Evolutionary conservation across 2,113 vertebrate genomes (phyloP).

Genomic region (Benitochromis conjunctus): DNA sequence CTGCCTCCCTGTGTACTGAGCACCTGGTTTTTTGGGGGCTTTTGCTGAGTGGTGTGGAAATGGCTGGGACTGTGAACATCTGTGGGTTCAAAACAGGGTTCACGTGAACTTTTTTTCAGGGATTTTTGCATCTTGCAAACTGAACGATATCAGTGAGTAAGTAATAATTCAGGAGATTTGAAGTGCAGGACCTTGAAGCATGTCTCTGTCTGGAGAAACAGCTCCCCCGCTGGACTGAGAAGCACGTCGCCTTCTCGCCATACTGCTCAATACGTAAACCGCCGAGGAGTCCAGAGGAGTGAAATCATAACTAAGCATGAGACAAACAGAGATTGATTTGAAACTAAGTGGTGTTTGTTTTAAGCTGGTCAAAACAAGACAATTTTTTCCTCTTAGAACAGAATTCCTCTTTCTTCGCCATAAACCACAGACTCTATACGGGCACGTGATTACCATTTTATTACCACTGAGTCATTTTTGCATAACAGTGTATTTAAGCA

Average conservation of each 20-base stretch:
- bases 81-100: neutral
- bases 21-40: conserved; percentile 78
- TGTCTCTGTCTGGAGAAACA: conserved; percentile 75
- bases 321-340: neutral
- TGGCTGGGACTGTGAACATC: conserved; percentile 52
- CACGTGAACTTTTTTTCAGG: neutral
- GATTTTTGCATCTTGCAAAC: neutral
- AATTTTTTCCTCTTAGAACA: neutral
- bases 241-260: conserved; percentile 91
- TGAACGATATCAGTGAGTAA: neutral
- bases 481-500: neutral
- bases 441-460: neutral
- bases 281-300: conserved; percentile 97
- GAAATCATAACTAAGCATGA: conserved; percentile 85
- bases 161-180: neutral
- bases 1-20: conserved; percentile 75
- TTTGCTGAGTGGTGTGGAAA: conserved; percentile 67
- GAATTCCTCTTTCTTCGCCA: neutral
- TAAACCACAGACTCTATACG: neutral
- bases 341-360: neutral
- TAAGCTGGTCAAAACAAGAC: neutral
- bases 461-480: fast-evolving
- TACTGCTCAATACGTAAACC: conserved; percentile 95
- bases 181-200: neutral
- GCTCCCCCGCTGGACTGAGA: conserved; percentile 86